Percentiles rank a stretch among this genome's conserved stretches.
These are phyloP conservation scores for Miltochrista miniata DNA, from an alignment of 2,888 invertebrate species.

Conservation along the genomic window DNA sequence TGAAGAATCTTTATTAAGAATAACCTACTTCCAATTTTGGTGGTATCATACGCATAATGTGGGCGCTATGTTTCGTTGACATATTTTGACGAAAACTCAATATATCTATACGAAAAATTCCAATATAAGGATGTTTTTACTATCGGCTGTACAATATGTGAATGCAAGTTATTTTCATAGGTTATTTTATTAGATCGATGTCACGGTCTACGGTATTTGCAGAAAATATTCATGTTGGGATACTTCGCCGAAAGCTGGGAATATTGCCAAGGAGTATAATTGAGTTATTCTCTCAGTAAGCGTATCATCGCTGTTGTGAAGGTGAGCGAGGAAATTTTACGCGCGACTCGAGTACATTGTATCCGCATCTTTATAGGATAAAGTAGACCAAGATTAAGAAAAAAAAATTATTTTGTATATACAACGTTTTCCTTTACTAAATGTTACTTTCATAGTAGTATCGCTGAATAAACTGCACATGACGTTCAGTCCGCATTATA, in stretches of 20 bases:
- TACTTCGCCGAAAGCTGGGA: slow-evolving; percentile 17
- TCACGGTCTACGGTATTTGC: slow-evolving; percentile 41
- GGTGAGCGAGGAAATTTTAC: slow-evolving; percentile 37
- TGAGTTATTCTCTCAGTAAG: slow-evolving; percentile 55
- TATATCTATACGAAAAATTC: slow-evolving; percentile 8
- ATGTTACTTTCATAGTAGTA: too few species aligned
- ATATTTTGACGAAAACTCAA: too few species aligned
- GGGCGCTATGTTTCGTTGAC: too few species aligned
- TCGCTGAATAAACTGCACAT: too few species aligned
- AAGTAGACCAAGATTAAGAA: too few species aligned
- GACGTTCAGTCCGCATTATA: too few species aligned
- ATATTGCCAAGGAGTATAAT: slow-evolving; percentile 46
- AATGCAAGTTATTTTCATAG: too few species aligned
- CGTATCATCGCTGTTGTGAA: slow-evolving; percentile 61
- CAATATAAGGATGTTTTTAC: slow-evolving; percentile 25
- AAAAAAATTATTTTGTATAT: too few species aligned
- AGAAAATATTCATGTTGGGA: slow-evolving; percentile 39
- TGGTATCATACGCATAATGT: too few species aligned
- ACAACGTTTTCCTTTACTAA: too few species aligned
- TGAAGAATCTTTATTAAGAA: too few species aligned
- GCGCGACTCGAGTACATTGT: slow-evolving; percentile 16
- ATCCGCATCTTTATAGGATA: slow-evolving; percentile 9
- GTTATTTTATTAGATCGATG: slow-evolving; percentile 41
- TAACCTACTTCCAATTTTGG: too few species aligned
- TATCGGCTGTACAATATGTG: slow-evolving; percentile 15